Percentiles rank a stretch among this genome's conserved stretches.
Evolutionary conservation across 2,888 invertebrate species (phyloP).

Genomic region (Apodemia mormo): DNA sequence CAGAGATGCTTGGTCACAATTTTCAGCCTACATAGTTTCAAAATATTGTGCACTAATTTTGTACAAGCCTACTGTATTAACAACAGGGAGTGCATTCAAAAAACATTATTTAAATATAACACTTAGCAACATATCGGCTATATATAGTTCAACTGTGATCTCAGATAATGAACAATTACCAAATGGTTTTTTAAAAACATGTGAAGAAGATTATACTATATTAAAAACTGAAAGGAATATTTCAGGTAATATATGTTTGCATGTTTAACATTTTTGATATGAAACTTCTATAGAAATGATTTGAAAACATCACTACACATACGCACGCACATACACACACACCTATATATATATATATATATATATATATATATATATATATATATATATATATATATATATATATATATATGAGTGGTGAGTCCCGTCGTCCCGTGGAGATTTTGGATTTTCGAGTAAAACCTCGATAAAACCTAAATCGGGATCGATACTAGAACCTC

Average conservation of each 20-base stretch:
- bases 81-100: slow-evolving; percentile 69
- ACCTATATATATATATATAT: too few species aligned
- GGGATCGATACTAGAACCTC: too few species aligned
- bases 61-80: slow-evolving; percentile 69
- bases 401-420: too few species aligned
- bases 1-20: slow-evolving; percentile 72
- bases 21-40: slow-evolving; percentile 66
- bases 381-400: too few species aligned
- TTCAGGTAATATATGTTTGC: slow-evolving; percentile 45
- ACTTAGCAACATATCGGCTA: slow-evolving; percentile 63
- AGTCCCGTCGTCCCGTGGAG: too few species aligned
- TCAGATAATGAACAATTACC: slow-evolving; percentile 51
- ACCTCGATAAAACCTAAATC: too few species aligned
- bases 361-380: too few species aligned
- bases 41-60: slow-evolving; percentile 66
- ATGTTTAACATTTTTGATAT: too few species aligned
- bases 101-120: slow-evolving; percentile 75
- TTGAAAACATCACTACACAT: too few species aligned
- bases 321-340: too few species aligned
- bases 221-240: slow-evolving; percentile 53
- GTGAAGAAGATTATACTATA: slow-evolving; percentile 60
- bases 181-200: slow-evolving; percentile 52
- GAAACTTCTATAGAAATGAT: too few species aligned
- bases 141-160: slow-evolving; percentile 63
- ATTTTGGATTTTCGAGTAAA: too few species aligned